Evolutionary conservation across 2,888 invertebrate species (phyloP).

Genomic region (Drosophila mimica): DNA sequence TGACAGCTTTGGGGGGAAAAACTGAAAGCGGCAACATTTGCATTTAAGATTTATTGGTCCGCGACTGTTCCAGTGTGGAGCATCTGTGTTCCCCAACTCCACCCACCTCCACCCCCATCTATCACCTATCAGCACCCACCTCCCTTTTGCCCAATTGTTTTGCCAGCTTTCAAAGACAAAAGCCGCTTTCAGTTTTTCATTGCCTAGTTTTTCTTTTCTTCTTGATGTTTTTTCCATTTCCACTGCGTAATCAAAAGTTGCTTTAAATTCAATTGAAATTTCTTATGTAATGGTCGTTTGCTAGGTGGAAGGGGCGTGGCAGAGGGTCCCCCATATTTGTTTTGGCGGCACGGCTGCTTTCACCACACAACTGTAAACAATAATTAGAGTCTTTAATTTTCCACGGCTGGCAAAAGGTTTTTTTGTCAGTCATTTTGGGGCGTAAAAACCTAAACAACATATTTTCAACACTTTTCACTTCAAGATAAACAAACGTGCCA

Average conservation of each 20-base stretch:
- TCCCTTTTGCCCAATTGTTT: constrained; percentile 39
- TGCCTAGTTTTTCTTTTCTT: constrained; percentile 30
- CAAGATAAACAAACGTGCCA: constrained; percentile 54
- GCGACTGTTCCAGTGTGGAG: constrained; percentile 49
- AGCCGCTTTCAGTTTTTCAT: constrained; percentile 51
- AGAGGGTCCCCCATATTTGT: constrained; percentile 10
- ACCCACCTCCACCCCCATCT: not conserved
- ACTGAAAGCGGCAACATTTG: constrained; percentile 68
- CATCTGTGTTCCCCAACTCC: constrained; percentile 19
- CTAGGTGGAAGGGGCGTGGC: constrained; percentile 23
- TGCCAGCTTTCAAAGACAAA: constrained; percentile 66
- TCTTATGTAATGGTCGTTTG: constrained; percentile 47
- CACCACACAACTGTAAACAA: constrained; percentile 70
- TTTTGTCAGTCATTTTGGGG: constrained; percentile 10
- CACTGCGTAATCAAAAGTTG: constrained; percentile 51
- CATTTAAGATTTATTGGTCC: constrained; percentile 72
- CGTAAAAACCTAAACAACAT: constrained; percentile 52
- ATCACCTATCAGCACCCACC: not conserved
- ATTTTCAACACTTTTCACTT: constrained; percentile 68
- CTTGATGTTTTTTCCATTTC: constrained; percentile 36
- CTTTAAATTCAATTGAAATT: constrained; percentile 64
- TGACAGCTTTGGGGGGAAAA: constrained; percentile 41
- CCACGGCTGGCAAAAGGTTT: constrained; percentile 39
- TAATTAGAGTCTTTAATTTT: constrained; percentile 57
- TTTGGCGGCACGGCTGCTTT: constrained; percentile 50